A percentile compares a stretch with the other conserved stretches of the same genome.
These are phyloP conservation scores for Lamellibrachia satsuma DNA, from an alignment of 2,888 invertebrate species.

Conservation along the genomic window DNA sequence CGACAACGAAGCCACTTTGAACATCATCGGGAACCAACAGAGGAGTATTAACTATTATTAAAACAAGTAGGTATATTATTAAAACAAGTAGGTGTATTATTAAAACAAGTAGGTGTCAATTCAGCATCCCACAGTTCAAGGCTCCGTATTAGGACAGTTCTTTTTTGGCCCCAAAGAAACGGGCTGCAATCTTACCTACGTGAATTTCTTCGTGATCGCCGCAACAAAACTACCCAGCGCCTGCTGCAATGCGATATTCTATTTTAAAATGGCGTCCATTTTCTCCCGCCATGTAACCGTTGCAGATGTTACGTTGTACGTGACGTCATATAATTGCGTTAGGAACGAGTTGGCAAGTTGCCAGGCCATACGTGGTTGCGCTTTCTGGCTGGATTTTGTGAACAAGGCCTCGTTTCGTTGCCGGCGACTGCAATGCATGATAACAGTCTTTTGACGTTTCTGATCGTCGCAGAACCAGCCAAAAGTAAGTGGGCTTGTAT, in stretches of 20 bases:
- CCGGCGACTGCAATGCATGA: neutral
- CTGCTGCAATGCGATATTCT: neutral
- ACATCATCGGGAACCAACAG: no score
- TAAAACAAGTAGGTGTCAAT: no score
- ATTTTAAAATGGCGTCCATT: neutral
- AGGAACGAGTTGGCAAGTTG: conserved; percentile 17
- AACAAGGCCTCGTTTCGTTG: neutral
- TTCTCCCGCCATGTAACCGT: neutral
- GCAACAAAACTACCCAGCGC: neutral
- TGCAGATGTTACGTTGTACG: neutral
- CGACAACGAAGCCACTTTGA: no score
- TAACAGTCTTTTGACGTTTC: neutral
- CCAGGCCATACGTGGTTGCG: neutral
- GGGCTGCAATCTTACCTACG: neutral
- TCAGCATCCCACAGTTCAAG: neutral
- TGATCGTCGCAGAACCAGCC: neutral
- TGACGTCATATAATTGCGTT: neutral
- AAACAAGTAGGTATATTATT: no score
- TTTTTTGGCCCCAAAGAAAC: neutral
- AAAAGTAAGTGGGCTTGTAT: neutral
- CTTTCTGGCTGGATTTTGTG: neutral
- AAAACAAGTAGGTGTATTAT: no score
- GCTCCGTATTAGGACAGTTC: neutral
- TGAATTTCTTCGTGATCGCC: neutral
- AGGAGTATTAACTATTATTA: no score